Conservation (phyloP, 2,797 vertebrate species). For the Acropternis orthonyx region DNA sequence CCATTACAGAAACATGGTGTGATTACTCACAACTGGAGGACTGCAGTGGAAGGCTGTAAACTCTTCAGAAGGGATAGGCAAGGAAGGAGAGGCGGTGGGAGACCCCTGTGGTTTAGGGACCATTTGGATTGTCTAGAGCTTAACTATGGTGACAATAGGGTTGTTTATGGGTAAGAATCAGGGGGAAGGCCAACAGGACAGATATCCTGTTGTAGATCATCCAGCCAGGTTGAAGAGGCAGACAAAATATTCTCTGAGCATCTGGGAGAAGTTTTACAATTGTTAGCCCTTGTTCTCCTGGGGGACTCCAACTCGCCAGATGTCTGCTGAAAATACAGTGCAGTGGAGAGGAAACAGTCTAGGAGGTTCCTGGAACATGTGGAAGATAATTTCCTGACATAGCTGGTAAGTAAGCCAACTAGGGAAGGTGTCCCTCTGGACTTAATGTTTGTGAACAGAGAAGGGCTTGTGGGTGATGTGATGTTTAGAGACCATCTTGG, state of each 20-base stretch:
- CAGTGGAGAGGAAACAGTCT: neutral
- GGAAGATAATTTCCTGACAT: neutral
- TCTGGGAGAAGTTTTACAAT: neutral
- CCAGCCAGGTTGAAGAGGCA: neutral
- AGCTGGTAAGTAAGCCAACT: neutral
- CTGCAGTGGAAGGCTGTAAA: neutral
- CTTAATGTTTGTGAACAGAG: neutral
- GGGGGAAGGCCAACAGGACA: neutral
- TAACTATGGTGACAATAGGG: neutral
- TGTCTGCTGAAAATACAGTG: neutral
- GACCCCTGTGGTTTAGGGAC: neutral
- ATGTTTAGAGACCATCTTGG: neutral
- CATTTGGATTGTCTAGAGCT: neutral
- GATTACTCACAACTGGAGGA: neutral
- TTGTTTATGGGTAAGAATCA: neutral
- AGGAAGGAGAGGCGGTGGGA: neutral
- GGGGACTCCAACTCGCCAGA: neutral
- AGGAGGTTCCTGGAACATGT: neutral
- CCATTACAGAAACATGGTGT: neutral
- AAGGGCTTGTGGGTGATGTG: neutral
- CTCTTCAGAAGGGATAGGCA: neutral
- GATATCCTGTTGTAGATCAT: neutral
- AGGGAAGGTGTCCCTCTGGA: neutral
- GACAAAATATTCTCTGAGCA: neutral
- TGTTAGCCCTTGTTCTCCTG: neutral